Evolutionary conservation across 2,888 invertebrate species (phyloP).

Genomic region (Fragum sueziense): DNA sequence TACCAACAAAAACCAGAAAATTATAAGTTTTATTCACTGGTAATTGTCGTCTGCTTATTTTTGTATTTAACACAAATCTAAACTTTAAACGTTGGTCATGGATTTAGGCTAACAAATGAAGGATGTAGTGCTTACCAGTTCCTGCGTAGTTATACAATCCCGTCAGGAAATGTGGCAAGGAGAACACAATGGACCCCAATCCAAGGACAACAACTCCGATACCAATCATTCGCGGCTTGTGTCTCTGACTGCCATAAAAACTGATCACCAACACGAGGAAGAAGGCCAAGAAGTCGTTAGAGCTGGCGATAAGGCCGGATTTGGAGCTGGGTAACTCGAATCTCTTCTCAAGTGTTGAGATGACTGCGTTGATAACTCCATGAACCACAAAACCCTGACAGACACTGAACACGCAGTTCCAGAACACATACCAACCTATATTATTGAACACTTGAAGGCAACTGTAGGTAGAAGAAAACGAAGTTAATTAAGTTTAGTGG

Average conservation of each 20-base stretch:
- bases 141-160: slow-evolving; percentile 53
- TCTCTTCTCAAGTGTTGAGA: slow-evolving; percentile 63
- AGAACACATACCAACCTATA: slow-evolving; percentile 66
- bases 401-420: slow-evolving; percentile 61
- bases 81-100: no score
- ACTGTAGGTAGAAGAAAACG: slow-evolving; percentile 30
- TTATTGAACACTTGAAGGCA: slow-evolving; percentile 62
- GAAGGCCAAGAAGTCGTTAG: slow-evolving; percentile 66
- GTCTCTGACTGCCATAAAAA: slow-evolving; percentile 63
- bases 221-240: slow-evolving; percentile 66
- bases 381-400: slow-evolving; percentile 65
- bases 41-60: no score
- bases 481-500: slow-evolving; percentile 33
- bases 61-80: no score
- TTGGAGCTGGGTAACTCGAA: slow-evolving; percentile 65
- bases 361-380: slow-evolving; percentile 64
- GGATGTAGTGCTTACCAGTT: slow-evolving; percentile 48
- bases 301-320: slow-evolving; percentile 64
- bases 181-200: slow-evolving; percentile 63
- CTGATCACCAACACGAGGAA: slow-evolving; percentile 63
- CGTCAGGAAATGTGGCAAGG: slow-evolving; percentile 62
- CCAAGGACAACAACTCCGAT: slow-evolving; percentile 61
- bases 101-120: no score
- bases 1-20: no score
- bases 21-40: no score